Evolutionary conservation across 2,888 invertebrate species (phyloP).

Genomic region (Pimpla rufipes): DNA sequence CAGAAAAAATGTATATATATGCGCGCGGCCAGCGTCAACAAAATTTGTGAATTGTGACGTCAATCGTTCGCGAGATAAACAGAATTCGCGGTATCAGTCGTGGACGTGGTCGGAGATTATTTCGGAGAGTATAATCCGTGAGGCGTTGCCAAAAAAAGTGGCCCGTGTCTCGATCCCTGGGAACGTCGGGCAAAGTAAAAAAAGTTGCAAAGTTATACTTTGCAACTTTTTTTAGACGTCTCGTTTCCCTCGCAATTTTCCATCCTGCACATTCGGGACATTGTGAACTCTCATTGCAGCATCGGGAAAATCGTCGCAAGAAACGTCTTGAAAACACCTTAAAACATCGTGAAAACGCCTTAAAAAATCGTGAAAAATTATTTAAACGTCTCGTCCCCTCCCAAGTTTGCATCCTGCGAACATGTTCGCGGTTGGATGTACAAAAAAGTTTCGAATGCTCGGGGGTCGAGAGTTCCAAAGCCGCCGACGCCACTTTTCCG

Average conservation of each 20-base stretch:
- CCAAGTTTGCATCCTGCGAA: not conserved
- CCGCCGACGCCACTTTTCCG: constrained; percentile 38
- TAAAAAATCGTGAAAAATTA: too few species aligned
- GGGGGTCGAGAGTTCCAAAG: not conserved
- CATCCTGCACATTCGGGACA: too few species aligned
- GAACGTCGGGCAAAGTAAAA: not conserved
- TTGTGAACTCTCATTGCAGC: too few species aligned
- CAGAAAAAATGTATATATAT: constrained; percentile 10
- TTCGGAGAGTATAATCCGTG: constrained; percentile 15
- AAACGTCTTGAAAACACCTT: too few species aligned
- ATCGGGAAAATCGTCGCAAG: not conserved
- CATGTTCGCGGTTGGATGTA: not conserved
- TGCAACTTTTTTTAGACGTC: too few species aligned
- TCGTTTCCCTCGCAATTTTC: too few species aligned
- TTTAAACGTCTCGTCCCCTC: too few species aligned
- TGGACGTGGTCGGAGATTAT: not conserved
- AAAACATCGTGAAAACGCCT: too few species aligned
- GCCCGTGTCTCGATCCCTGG: not conserved
- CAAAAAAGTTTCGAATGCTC: not conserved
- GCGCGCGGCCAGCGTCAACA: not conserved
- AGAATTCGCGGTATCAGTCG: constrained; percentile 14
- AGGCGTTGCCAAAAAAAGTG: constrained; percentile 18
- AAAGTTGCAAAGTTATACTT: not conserved
- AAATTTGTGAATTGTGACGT: constrained; percentile 21
- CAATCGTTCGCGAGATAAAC: constrained; percentile 23